Evolutionary conservation across 30 jellyfish, hydroid and myxozoan species (phyloP).

Genomic region (Rhopilema esculentum): DNA sequence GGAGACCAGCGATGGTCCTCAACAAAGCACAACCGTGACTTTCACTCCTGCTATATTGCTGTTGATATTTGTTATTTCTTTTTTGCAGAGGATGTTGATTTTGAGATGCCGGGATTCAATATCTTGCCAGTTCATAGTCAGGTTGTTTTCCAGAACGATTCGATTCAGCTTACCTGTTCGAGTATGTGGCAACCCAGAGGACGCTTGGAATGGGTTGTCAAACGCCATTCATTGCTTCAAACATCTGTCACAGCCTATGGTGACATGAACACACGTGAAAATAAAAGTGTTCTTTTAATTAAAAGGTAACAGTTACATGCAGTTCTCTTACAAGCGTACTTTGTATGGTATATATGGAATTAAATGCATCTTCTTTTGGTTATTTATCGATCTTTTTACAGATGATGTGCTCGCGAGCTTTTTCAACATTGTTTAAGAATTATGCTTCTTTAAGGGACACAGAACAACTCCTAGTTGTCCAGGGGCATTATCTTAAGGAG

Average conservation of each 20-base stretch:
- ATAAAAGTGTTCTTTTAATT: slow-evolving; percentile 47
- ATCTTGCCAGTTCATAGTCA: slow-evolving; percentile 63
- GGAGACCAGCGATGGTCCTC: too few relatives aligned
- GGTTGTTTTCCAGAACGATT: slow-evolving; percentile 78
- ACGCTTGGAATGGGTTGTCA: slow-evolving; percentile 60
- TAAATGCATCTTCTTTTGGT: neutral
- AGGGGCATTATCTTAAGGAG: too few relatives aligned
- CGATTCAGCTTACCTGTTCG: slow-evolving; percentile 60
- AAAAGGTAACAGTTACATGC: slow-evolving; percentile 36
- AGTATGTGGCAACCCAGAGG: slow-evolving; percentile 79
- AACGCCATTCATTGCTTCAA: neutral
- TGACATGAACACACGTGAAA: slow-evolving; percentile 53
- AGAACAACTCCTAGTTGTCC: too few relatives aligned
- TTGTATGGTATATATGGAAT: neutral
- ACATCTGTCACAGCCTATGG: slow-evolving; percentile 14
- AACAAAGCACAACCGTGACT: too few relatives aligned
- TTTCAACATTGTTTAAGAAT: too few relatives aligned
- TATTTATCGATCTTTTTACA: too few relatives aligned
- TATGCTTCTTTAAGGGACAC: too few relatives aligned
- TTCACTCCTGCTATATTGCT: too few relatives aligned
- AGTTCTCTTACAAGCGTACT: neutral
- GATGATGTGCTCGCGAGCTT: too few relatives aligned
- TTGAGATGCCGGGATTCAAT: slow-evolving; percentile 68
- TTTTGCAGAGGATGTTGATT: slow-evolving; percentile 12
- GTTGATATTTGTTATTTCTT: neutral